These are phyloP conservation scores for Sepioteuthis lessoniana DNA, from an alignment of 2,888 invertebrate species.

Conservation along the genomic window DNA sequence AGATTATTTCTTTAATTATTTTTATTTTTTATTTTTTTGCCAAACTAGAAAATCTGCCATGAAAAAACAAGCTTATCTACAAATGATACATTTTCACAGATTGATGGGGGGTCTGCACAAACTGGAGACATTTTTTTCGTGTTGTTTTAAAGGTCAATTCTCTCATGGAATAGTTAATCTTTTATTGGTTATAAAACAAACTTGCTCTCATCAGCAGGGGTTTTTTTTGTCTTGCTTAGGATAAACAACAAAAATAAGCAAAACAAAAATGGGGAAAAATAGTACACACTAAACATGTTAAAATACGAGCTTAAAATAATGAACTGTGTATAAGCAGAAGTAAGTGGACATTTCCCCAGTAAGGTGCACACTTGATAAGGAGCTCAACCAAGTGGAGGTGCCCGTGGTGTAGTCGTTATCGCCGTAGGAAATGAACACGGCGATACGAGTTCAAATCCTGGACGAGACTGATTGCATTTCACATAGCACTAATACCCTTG, in stretches of 20 bases:
- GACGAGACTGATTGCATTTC: no score
- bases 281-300: not conserved
- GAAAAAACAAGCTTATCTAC: not conserved
- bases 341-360: not conserved
- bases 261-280: not conserved
- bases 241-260: not conserved
- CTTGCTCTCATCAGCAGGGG: conserved; percentile 5
- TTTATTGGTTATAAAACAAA: conserved; percentile 33
- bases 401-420: no score
- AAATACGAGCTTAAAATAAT: not conserved
- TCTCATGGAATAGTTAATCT: not conserved
- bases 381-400: no score
- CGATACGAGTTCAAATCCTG: no score
- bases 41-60: not conserved
- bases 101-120: not conserved
- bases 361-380: not conserved
- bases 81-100: not conserved
- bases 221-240: not conserved
- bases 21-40: not conserved
- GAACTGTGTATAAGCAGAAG: not conserved
- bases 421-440: no score
- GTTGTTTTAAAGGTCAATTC: not conserved
- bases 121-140: not conserved
- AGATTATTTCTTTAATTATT: no score
- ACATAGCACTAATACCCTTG: no score